phyloP scores from a whole-genome alignment of 2,888 invertebrate species.

The Coelopa pilipes region DNA sequence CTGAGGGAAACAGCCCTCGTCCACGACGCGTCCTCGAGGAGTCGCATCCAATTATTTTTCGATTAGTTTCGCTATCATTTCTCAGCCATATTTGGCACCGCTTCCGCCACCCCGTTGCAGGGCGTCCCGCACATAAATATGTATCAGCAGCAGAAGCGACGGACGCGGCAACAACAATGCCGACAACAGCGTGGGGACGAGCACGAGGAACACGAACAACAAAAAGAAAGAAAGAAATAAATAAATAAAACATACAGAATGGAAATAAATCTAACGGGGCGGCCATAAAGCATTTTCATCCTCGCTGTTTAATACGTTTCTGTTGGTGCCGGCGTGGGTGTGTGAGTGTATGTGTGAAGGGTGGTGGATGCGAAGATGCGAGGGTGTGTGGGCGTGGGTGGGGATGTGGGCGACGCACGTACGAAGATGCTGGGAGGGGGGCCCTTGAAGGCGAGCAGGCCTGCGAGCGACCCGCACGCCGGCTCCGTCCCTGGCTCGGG shows the following conservation, averaged over 20 bases:
- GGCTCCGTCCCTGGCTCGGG: conserved; percentile 2
- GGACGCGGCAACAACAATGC: conserved; percentile 31
- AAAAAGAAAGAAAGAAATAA: conserved; percentile 59
- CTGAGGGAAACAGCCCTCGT: not conserved
- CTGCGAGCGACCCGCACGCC: conserved; percentile 32
- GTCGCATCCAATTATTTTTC: conserved; percentile 64
- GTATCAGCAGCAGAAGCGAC: conserved; percentile 48
- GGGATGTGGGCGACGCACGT: conserved; percentile 49
- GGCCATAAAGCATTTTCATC: conserved; percentile 66
- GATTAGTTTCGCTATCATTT: conserved; percentile 66
- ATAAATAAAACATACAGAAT: conserved; percentile 62
- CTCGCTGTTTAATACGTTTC: conserved; percentile 63
- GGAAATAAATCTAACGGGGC: conserved; percentile 66
- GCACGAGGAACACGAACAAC: conserved; percentile 59
- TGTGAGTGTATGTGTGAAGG: conserved; percentile 24
- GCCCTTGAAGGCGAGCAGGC: conserved; percentile 10
- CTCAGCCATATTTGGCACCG: conserved; percentile 54
- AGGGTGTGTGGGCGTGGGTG: conserved; percentile 4
- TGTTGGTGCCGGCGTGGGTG: conserved; percentile 31
- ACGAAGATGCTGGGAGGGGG: conserved; percentile 32
- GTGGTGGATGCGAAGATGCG: conserved; percentile 50
- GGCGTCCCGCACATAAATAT: conserved; percentile 44
- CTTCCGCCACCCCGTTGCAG: conserved; percentile 52
- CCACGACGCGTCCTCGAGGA: conserved; percentile 24
- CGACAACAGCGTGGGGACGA: conserved; percentile 54